These are phyloP conservation scores for Cheilosia urbana DNA, from an alignment of 2,888 invertebrate species.

Conservation along the genomic window DNA sequence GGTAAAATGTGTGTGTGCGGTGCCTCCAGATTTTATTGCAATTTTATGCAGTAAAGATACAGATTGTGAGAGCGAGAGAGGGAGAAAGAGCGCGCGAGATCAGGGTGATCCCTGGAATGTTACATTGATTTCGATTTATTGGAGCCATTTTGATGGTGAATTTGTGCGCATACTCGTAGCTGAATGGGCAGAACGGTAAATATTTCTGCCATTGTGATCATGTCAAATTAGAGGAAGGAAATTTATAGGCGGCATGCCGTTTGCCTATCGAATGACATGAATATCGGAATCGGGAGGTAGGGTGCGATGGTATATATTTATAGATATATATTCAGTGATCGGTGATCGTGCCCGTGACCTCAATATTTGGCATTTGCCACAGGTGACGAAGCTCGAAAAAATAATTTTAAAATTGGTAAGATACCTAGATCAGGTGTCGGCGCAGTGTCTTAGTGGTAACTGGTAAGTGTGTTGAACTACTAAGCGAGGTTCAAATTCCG, in stretches of 20 bases:
- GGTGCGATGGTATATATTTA: too few relatives aligned
- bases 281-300: too few relatives aligned
- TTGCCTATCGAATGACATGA: too few relatives aligned
- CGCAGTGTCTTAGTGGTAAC: too few relatives aligned
- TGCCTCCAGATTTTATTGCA: slow-evolving; percentile 61
- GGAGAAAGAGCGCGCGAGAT: neutral
- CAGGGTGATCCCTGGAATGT: slow-evolving; percentile 56
- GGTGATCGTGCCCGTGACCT: too few relatives aligned
- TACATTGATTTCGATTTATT: slow-evolving; percentile 58
- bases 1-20: slow-evolving; percentile 47
- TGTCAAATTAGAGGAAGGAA: slow-evolving; percentile 36
- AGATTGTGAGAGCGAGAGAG: neutral
- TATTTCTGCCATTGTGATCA: slow-evolving; percentile 11
- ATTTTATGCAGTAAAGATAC: slow-evolving; percentile 51
- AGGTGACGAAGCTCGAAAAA: too few relatives aligned
- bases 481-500: too few relatives aligned
- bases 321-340: too few relatives aligned
- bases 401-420: too few relatives aligned
- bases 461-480: too few relatives aligned
- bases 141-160: slow-evolving; percentile 25
- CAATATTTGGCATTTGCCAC: too few relatives aligned
- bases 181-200: slow-evolving; percentile 38
- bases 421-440: too few relatives aligned
- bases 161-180: slow-evolving; percentile 1
- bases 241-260: neutral